A percentile compares a stretch with the other conserved stretches of the same genome.
Evolutionary conservation across 2,113 vertebrate species (phyloP).

Genomic region (Peromyscus leucopus): DNA sequence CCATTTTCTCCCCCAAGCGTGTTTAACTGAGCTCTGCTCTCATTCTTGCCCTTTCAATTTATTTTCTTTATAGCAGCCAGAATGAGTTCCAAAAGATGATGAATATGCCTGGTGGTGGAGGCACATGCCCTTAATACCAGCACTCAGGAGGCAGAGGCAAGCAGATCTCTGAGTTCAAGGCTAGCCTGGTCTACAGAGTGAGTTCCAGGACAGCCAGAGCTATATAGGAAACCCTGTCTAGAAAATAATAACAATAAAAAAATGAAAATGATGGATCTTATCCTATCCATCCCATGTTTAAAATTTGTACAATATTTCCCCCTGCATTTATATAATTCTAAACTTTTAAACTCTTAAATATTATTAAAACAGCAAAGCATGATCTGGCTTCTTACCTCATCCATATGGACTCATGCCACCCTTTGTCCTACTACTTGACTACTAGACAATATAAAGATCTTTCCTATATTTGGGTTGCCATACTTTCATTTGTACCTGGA

Average conservation of each 20-base stretch:
- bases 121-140: neutral
- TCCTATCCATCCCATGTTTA: neutral
- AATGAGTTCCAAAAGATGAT: neutral
- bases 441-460: neutral
- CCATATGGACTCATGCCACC: neutral
- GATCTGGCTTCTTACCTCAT: neutral
- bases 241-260: neutral
- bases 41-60: neutral
- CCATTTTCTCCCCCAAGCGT: neutral
- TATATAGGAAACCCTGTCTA: neutral
- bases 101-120: neutral
- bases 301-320: neutral
- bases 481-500: neutral
- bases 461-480: neutral
- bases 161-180: neutral
- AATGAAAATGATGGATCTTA: neutral
- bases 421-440: neutral
- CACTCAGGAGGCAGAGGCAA: neutral
- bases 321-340: neutral
- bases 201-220: neutral
- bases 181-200: neutral
- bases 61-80: neutral
- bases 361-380: neutral
- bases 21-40: neutral
- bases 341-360: slow-evolving; percentile 3